Conservation (phyloP, 2,113 vertebrate species). For the Halcyon malimbica region DNA sequence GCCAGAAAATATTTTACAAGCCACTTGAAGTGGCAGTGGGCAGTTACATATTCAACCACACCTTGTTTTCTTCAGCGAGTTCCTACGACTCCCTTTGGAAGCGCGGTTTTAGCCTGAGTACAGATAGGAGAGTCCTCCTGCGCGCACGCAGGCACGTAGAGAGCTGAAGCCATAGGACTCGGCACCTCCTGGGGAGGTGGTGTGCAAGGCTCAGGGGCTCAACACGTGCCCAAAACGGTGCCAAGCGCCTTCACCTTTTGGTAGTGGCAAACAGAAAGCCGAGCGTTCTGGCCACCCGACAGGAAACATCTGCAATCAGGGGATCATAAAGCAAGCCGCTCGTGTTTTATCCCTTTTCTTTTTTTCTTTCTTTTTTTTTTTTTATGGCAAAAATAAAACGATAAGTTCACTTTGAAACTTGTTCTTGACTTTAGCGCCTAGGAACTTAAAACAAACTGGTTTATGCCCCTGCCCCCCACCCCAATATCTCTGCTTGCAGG, state of each 20-base stretch:
- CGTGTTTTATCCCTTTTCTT: slow-evolving; percentile 1
- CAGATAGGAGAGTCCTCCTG: background rate
- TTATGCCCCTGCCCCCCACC: background rate
- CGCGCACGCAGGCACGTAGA: background rate
- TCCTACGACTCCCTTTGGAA: background rate
- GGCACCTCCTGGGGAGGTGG: background rate
- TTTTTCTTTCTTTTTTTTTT: background rate
- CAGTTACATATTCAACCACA: background rate
- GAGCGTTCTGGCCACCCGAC: background rate
- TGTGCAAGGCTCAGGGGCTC: background rate
- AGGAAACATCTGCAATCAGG: slow-evolving; percentile 69
- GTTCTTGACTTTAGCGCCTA: slow-evolving; percentile 35
- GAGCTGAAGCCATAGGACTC: background rate
- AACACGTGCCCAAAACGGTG: slow-evolving; percentile 3
- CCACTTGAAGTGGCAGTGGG: background rate
- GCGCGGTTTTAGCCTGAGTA: background rate
- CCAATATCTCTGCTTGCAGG: slow-evolving; percentile 58
- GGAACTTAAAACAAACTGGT: slow-evolving; percentile 61
- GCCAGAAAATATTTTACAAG: background rate
- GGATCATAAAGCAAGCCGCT: slow-evolving; percentile 54
- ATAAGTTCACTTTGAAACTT: slow-evolving; percentile 70
- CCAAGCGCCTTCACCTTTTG: background rate
- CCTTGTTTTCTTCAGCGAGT: background rate
- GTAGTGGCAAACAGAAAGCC: slow-evolving; percentile 18
- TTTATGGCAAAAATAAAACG: slow-evolving; percentile 58